These are phyloP conservation scores for Phasia obesa DNA, from an alignment of 2,888 invertebrate species.

Conservation along the genomic window DNA sequence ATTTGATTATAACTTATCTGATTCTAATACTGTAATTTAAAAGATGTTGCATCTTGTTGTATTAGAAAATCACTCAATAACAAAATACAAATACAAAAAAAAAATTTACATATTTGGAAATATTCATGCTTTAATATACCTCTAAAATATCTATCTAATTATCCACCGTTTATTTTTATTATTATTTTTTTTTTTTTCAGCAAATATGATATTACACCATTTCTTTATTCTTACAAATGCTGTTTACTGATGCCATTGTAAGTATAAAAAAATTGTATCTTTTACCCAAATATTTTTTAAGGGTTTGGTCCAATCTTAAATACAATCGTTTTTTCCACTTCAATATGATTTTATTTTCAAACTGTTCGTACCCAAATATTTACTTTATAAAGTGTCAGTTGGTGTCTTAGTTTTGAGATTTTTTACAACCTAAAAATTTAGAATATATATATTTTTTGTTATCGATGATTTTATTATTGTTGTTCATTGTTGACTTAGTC, in stretches of 20 bases:
- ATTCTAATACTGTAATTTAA: too few species aligned
- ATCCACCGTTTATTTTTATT: too few species aligned
- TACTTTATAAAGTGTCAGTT: slow-evolving; percentile 54
- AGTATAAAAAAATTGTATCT: slow-evolving; percentile 19
- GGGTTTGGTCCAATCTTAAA: slow-evolving; percentile 60
- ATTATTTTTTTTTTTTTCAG: too few species aligned
- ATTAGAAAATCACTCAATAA: too few species aligned
- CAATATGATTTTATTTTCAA: slow-evolving; percentile 60
- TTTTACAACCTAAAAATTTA: not conserved
- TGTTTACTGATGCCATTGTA: slow-evolving; percentile 58
- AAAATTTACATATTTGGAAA: too few species aligned
- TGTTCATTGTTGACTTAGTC: slow-evolving; percentile 44
- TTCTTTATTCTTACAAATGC: not conserved
- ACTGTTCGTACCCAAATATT: slow-evolving; percentile 63
- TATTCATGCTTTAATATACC: too few species aligned
- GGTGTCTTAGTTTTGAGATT: not conserved
- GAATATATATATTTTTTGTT: slow-evolving; percentile 44
- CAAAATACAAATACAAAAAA: too few species aligned
- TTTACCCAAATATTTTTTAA: slow-evolving; percentile 14
- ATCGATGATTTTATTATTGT: slow-evolving; percentile 27
- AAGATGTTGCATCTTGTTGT: too few species aligned
- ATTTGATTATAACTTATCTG: too few species aligned
- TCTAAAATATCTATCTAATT: too few species aligned
- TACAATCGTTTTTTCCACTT: slow-evolving; percentile 64
- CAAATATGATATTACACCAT: too few species aligned